A percentile compares a stretch with the other conserved stretches of the same genome.
phyloP scores from a whole-genome alignment of 2,797 vertebrate species.

The Pachyuromys duprasi region DNA sequence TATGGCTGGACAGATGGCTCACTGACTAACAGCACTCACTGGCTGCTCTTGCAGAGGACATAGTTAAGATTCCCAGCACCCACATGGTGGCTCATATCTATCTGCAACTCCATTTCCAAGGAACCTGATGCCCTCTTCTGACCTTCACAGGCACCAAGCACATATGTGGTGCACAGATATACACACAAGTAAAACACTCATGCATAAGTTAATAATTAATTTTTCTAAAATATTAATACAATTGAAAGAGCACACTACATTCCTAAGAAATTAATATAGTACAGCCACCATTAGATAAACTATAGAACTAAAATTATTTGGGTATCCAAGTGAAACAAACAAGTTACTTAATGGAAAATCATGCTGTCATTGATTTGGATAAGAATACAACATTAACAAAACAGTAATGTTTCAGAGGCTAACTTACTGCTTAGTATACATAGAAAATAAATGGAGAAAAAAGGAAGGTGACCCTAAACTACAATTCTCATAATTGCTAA shows the following conservation, averaged over 20 bases:
- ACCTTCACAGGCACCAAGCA: not conserved
- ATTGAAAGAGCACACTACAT: not conserved
- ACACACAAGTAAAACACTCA: not conserved
- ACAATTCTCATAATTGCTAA: slow-evolving; percentile 10
- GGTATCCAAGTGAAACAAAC: slow-evolving; percentile 1
- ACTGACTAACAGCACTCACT: not conserved
- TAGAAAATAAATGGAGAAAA: not conserved
- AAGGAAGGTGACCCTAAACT: not conserved
- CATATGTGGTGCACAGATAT: not conserved
- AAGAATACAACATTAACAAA: slow-evolving; percentile 23
- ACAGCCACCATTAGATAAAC: not conserved
- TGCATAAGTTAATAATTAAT: not conserved
- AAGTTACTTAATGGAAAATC: slow-evolving; percentile 29
- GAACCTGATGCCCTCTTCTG: not conserved
- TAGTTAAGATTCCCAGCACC: not conserved
- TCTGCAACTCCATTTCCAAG: not conserved
- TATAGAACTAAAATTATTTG: not conserved
- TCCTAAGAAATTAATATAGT: slow-evolving; percentile 16
- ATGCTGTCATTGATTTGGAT: not conserved
- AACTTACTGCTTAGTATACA: not conserved
- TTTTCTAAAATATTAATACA: not conserved
- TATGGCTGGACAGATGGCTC: not conserved
- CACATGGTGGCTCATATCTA: not conserved
- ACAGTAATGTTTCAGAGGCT: not conserved
- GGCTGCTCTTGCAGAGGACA: not conserved